These are phyloP conservation scores for Myocastor coypus DNA, from an alignment of 2,113 vertebrate species.

Conservation along the genomic window DNA sequence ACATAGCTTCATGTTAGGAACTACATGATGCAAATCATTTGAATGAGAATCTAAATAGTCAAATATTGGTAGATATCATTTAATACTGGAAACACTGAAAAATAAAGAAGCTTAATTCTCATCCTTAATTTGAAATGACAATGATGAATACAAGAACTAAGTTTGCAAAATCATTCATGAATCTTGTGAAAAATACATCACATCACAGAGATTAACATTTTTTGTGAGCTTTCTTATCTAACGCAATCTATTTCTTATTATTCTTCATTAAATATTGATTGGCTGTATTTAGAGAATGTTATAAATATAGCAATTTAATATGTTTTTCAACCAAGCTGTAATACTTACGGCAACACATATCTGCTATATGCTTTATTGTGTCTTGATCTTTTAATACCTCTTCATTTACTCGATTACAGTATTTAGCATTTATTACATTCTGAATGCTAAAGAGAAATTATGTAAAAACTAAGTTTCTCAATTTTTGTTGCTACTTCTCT, in stretches of 20 bases:
- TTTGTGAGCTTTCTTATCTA: not conserved
- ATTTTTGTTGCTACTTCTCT: not conserved
- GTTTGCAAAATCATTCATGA: not conserved
- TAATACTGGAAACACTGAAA: not conserved
- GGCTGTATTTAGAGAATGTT: not conserved
- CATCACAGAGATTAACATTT: not conserved
- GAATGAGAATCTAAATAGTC: not conserved
- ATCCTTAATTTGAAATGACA: not conserved
- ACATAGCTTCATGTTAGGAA: not conserved
- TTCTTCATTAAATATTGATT: not conserved
- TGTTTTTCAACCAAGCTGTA: not conserved
- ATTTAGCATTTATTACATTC: not conserved
- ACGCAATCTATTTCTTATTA: not conserved
- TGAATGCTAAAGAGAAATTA: not conserved
- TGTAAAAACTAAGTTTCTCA: not conserved
- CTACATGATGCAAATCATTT: constrained; percentile 21
- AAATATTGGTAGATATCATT: not conserved
- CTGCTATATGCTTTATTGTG: not conserved
- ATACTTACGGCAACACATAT: not conserved
- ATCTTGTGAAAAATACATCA: not conserved
- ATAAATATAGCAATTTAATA: not conserved
- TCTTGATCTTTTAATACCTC: not conserved
- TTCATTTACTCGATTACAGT: not conserved
- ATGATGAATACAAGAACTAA: not conserved
- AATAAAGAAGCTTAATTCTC: not conserved